Percentiles rank a stretch among this genome's conserved stretches.
phyloP scores from a whole-genome alignment of 2,888 invertebrate species.

The Tipula helvola region DNA sequence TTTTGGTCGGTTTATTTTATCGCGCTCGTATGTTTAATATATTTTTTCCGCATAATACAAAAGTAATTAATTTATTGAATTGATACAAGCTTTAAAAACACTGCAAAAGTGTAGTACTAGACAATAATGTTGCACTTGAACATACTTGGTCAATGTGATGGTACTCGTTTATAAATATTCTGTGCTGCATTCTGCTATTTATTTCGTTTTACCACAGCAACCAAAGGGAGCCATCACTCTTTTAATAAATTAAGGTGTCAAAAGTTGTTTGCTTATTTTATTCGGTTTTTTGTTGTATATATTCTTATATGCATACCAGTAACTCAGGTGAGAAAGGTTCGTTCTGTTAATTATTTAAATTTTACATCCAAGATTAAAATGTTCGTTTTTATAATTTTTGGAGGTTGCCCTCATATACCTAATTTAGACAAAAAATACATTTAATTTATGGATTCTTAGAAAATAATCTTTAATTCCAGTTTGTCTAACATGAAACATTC shows the following conservation, averaged over 20 bases:
- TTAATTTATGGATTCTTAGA: no score
- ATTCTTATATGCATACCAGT: background rate
- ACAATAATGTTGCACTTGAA: no score
- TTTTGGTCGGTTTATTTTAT: background rate
- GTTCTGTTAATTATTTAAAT: background rate
- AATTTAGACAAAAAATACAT: no score
- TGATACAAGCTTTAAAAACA: no score
- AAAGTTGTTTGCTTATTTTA: background rate
- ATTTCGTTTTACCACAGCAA: no score
- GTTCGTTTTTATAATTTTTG: background rate
- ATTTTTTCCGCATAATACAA: background rate
- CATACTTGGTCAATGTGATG: no score
- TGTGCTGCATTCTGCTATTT: no score
- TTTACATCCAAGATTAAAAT: background rate
- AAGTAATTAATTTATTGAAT: background rate
- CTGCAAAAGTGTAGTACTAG: no score
- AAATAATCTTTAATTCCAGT: no score
- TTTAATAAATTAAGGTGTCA: background rate
- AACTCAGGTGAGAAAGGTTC: background rate
- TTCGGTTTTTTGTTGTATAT: background rate
- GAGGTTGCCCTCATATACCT: background rate
- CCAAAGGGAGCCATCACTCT: no score
- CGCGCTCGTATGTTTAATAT: background rate
- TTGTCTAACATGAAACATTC: no score
- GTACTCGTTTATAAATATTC: no score